Evolutionary conservation across 1,140 invertebrate species (phyloP).

Genomic region (Drosophila subpulchrella): DNA sequence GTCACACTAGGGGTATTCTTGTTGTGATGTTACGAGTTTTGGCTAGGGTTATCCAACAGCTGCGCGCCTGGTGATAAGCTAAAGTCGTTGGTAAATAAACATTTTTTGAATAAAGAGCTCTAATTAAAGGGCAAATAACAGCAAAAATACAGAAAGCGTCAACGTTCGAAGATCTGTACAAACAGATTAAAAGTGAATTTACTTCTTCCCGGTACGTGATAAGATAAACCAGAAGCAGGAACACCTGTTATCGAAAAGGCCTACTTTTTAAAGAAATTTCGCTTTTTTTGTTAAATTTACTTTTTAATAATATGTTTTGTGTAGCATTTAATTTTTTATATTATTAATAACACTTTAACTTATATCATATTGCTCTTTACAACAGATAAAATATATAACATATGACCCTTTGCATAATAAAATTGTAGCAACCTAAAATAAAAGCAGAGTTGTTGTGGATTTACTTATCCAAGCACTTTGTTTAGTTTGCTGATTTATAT

Average conservation of each 20-base stretch:
- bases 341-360: too few species aligned
- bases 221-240: constrained; percentile 14
- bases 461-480: neutral
- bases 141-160: constrained; percentile 15
- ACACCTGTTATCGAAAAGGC: neutral
- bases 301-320: neutral
- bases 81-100: constrained; percentile 52
- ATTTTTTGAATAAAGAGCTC: constrained; percentile 51
- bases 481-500: neutral
- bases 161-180: constrained; percentile 41
- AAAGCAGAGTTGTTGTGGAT: neutral
- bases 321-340: too few species aligned
- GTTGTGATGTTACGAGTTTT: neutral
- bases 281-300: neutral
- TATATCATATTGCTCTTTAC: too few species aligned
- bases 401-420: too few species aligned
- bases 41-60: constrained; percentile 36
- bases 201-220: constrained; percentile 17
- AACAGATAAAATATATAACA: too few species aligned
- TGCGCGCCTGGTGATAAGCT: constrained; percentile 39
- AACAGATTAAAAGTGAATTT: constrained; percentile 37
- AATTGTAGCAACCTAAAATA: neutral
- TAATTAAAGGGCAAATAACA: constrained; percentile 61
- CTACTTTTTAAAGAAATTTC: neutral
- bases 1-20: neutral